Conservation (phyloP, 2,797 vertebrate species). For the Enteromius radiatus region DNA sequence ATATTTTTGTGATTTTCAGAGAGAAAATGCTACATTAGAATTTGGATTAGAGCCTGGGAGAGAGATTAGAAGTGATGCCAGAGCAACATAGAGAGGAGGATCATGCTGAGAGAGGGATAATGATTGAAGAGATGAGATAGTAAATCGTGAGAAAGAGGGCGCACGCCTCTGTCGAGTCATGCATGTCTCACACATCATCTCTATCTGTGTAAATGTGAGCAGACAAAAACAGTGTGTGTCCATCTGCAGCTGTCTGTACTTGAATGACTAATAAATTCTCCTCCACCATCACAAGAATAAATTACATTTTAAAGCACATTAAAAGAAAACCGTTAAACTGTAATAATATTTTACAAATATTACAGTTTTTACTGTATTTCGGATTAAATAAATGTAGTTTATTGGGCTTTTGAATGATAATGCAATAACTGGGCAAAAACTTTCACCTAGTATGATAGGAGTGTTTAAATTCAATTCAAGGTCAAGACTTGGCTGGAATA, state of each 20-base stretch:
- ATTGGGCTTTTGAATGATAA: neutral
- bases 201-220: neutral
- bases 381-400: neutral
- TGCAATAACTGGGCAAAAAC: neutral
- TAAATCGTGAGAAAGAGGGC: neutral
- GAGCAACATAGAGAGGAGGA: neutral
- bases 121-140: neutral
- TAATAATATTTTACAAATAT: neutral
- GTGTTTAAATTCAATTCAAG: neutral
- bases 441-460: neutral
- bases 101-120: slow-evolving; percentile 15
- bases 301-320: neutral
- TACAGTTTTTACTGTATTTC: neutral
- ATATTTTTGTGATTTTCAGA: slow-evolving; percentile 5
- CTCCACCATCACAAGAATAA: no score
- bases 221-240: neutral
- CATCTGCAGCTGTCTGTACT: neutral
- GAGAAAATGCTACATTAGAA: neutral
- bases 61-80: neutral
- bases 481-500: neutral
- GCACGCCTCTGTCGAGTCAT: neutral
- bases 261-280: neutral
- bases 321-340: neutral
- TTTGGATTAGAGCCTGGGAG: slow-evolving; percentile 9
- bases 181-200: slow-evolving; percentile 14